A percentile compares a stretch with the other conserved stretches of the same genome.
phyloP scores from a whole-genome alignment of 2,113 vertebrate species.

The Phalacrocorax brasilianus region DNA sequence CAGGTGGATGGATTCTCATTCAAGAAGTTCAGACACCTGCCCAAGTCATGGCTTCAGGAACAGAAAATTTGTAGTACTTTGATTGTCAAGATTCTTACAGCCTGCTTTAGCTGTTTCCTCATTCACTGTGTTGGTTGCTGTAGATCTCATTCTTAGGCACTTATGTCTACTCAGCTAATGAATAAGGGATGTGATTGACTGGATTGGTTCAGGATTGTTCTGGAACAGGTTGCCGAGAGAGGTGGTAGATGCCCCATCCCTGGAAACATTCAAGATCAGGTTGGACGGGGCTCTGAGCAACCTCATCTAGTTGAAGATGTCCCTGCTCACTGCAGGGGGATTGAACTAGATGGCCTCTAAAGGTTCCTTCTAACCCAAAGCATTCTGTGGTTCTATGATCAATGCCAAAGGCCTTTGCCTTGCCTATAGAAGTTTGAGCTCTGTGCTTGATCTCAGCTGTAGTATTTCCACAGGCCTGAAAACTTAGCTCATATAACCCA shows the following conservation, averaged over 20 bases:
- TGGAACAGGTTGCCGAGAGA: too few species aligned
- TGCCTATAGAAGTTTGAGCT: not conserved
- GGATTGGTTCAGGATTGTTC: not conserved
- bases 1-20: not conserved
- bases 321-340: too few species aligned
- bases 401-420: not conserved
- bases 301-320: too few species aligned
- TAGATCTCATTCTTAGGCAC: not conserved
- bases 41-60: not conserved
- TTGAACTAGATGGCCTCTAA: too few species aligned
- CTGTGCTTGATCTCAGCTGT: not conserved
- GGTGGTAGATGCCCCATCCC: too few species aligned
- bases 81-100: not conserved
- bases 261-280: too few species aligned
- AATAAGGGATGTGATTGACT: not conserved
- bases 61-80: not conserved
- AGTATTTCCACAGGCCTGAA: not conserved
- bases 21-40: not conserved
- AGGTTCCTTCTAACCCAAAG: too few species aligned
- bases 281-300: too few species aligned
- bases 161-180: not conserved
- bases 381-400: not conserved
- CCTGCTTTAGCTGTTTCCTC: not conserved
- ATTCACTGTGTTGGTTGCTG: not conserved
- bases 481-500: not conserved